A percentile compares a stretch with the other conserved stretches of the same genome.
phyloP scores from a whole-genome alignment of 2,888 invertebrate genomes.

The Labia minor region DNA sequence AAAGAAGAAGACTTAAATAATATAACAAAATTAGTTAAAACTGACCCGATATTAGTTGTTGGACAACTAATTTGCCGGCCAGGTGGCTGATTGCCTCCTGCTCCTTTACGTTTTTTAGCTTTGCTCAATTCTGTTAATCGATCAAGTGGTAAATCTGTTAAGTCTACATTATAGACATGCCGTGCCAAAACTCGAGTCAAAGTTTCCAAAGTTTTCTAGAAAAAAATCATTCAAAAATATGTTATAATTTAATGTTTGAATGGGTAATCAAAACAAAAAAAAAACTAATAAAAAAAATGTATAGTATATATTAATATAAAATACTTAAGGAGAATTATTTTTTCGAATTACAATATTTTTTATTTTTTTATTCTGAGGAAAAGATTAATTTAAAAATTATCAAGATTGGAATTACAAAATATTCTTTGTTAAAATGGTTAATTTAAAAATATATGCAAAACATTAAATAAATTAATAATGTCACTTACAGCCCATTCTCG shows the following conservation, averaged over 20 bases:
- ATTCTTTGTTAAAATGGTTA: too few species aligned
- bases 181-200: slow-evolving; percentile 87
- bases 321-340: too few species aligned
- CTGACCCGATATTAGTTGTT: not conserved
- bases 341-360: too few species aligned
- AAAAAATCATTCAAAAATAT: slow-evolving; percentile 19
- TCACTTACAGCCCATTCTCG: slow-evolving; percentile 91
- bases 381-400: too few species aligned
- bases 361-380: too few species aligned
- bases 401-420: too few species aligned
- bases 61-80: not conserved
- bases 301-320: slow-evolving; percentile 18
- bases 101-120: slow-evolving; percentile 41
- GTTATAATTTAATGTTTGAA: slow-evolving; percentile 13
- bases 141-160: slow-evolving; percentile 74
- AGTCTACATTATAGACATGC: slow-evolving; percentile 87
- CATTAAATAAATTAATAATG: too few species aligned
- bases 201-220: slow-evolving; percentile 75
- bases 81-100: not conserved
- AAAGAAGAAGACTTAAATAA: too few species aligned
- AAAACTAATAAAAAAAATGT: not conserved
- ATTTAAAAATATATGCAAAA: not conserved
- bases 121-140: slow-evolving; percentile 62
- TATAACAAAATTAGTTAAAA: too few species aligned
- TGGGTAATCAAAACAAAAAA: not conserved